A percentile compares a stretch with the other conserved stretches of the same genome.
These are phyloP conservation scores for Ceyx melanurus DNA, from an alignment of 2,113 vertebrate genomes.

Conservation along the genomic window DNA sequence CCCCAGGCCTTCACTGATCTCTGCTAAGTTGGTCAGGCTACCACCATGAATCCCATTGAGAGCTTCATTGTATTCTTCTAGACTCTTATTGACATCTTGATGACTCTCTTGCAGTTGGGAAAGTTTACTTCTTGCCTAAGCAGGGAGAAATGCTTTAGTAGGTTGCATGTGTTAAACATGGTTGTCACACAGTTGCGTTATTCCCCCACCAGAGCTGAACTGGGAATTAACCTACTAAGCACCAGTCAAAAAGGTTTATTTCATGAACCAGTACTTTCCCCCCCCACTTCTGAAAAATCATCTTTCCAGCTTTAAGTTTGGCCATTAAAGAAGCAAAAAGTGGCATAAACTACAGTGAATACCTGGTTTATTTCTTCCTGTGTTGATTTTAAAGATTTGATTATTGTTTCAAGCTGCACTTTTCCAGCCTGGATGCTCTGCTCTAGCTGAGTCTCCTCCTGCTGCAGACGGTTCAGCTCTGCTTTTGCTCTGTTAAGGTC, in stretches of 20 bases:
- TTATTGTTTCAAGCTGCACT: constrained; percentile 94
- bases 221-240: not conserved
- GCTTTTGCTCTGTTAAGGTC: constrained; percentile 89
- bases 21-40: constrained; percentile 89
- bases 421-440: constrained; percentile 95
- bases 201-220: not conserved
- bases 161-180: not conserved
- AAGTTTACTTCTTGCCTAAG: constrained; percentile 90
- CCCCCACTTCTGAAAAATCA: not conserved
- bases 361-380: constrained; percentile 99
- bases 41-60: constrained; percentile 87
- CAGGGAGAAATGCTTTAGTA: not conserved
- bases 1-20: constrained; percentile 86
- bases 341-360: not conserved
- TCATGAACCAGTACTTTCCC: not conserved
- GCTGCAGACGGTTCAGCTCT: constrained; percentile 88
- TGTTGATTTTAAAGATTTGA: constrained; percentile 92
- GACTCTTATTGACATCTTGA: constrained; percentile 85
- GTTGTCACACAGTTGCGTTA: not conserved
- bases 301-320: not conserved
- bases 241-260: not conserved
- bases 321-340: not conserved
- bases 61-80: constrained; percentile 86
- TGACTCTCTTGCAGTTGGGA: constrained; percentile 92
- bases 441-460: constrained; percentile 93